These are phyloP conservation scores for Penaeus chinensis DNA, from an alignment of 1,140 invertebrate species.

Conservation along the genomic window DNA sequence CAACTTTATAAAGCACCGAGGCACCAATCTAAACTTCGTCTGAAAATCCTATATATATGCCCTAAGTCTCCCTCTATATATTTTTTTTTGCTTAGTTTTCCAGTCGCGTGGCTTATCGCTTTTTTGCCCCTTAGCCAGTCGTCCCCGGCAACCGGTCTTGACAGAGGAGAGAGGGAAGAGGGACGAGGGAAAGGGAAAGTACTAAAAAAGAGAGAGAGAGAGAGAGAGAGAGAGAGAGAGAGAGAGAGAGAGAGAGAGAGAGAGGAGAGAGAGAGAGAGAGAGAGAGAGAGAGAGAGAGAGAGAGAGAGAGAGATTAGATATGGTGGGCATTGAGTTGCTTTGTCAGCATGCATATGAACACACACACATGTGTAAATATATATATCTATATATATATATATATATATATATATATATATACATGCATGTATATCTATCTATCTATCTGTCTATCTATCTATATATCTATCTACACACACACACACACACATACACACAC, in stretches of 20 bases:
- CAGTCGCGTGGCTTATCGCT: neutral
- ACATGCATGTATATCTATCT: too few species aligned
- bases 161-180: slow-evolving; percentile 1
- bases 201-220: neutral
- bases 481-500: too few species aligned
- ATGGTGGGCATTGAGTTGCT: neutral
- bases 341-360: neutral
- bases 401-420: too few species aligned
- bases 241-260: neutral
- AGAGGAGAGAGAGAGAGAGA: neutral
- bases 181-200: slow-evolving; percentile 1
- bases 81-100: neutral
- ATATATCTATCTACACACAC: too few species aligned
- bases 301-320: neutral
- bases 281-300: neutral
- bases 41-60: slow-evolving; percentile 26
- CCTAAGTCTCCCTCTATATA: slow-evolving; percentile 41
- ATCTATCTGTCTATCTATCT: too few species aligned
- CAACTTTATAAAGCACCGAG: slow-evolving; percentile 35
- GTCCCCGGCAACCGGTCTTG: neutral
- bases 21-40: slow-evolving; percentile 42
- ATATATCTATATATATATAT: too few species aligned
- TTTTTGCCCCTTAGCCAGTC: neutral
- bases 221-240: neutral
- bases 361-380: neutral